Evolutionary conservation across 2,113 vertebrate species (phyloP).

Genomic region (Rhodinocichla rosea): DNA sequence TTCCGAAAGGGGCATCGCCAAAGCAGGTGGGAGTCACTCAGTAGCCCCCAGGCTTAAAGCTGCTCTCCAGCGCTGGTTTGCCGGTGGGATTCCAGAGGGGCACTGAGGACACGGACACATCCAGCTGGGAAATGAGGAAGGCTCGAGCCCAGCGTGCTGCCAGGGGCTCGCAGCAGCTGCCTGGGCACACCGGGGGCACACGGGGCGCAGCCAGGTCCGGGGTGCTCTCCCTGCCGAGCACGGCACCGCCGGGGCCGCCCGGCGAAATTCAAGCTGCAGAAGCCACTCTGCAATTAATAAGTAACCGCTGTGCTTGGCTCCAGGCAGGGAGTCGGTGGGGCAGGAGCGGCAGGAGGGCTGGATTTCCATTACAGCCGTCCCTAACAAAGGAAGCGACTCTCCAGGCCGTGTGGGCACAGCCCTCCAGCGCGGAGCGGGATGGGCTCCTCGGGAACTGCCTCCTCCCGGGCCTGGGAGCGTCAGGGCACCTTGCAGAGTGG

Average conservation of each 20-base stretch:
- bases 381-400: not conserved
- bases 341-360: not conserved
- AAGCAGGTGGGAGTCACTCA: not conserved
- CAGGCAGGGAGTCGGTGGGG: not conserved
- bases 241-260: rapidly evolving
- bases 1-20: not conserved
- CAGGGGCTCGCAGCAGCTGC: not conserved
- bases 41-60: not conserved
- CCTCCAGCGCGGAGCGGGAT: rapidly evolving
- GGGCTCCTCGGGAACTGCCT: not conserved
- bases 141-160: rapidly evolving
- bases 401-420: not conserved
- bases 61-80: not conserved
- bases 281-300: conserved; percentile 1
- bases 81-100: not conserved
- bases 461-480: not conserved
- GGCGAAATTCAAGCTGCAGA: not conserved
- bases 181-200: not conserved
- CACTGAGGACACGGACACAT: not conserved
- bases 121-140: not conserved
- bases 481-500: not conserved
- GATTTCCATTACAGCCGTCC: not conserved
- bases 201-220: not conserved
- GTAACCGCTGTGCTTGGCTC: not conserved
- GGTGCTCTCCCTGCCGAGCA: not conserved